Evolutionary conservation across 2,888 invertebrate species (phyloP).

Genomic region (Pristionchus entomophagus): DNA sequence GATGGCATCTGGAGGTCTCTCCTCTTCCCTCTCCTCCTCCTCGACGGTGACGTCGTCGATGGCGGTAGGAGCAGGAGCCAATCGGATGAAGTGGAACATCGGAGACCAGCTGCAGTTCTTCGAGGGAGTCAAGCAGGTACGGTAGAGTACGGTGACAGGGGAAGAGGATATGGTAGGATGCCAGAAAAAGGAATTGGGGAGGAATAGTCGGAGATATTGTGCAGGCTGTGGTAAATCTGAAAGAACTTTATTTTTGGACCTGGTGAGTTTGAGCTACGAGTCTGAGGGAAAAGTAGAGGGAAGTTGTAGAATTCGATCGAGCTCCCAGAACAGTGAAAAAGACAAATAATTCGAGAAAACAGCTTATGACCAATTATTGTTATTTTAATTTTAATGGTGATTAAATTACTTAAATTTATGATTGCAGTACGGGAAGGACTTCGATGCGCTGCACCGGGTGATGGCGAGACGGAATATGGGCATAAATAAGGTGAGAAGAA

Average conservation of each 20-base stretch:
- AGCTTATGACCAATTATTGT: too few species aligned
- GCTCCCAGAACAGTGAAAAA: too few species aligned
- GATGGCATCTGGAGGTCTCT: neutral
- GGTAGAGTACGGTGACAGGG: neutral
- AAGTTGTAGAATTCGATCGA: too few species aligned
- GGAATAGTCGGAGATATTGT: neutral
- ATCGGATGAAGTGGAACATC: neutral
- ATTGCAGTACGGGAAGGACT: constrained; percentile 70
- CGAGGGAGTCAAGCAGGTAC: constrained; percentile 35
- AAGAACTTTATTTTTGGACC: constrained; percentile 12
- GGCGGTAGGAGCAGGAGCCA: neutral
- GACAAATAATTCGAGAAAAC: too few species aligned
- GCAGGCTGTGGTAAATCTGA: too few species aligned
- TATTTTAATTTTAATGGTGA: too few species aligned
- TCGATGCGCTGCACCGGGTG: constrained; percentile 60
- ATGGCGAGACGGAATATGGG: constrained; percentile 63
- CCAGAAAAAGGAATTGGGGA: neutral
- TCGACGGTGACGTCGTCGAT: neutral
- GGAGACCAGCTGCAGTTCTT: neutral
- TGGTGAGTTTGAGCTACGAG: too few species aligned
- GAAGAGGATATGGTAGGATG: neutral
- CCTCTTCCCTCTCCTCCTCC: neutral
- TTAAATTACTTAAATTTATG: neutral
- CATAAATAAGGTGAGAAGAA: constrained; percentile 55
- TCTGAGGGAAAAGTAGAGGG: too few species aligned